Base-by-base conservation (phyloP, 2,113 vertebrate species). In the Bambusicola thoracicus region DNA sequence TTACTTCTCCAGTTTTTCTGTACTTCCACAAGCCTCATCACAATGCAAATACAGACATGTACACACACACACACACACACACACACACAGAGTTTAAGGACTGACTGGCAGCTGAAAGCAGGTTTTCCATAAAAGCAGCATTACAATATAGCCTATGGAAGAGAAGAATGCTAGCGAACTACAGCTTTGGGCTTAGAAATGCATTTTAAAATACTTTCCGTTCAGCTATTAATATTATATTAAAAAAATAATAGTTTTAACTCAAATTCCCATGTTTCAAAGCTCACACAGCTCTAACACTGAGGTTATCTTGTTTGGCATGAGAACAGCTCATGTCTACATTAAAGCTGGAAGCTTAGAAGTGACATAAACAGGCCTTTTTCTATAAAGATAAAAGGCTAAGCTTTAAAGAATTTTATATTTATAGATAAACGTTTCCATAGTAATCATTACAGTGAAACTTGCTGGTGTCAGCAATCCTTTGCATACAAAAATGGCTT, bases 371-470 rank as follows among this genome's bases (percentile, higher is more conserved):
- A 98, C 97, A 98, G 97, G 96, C 93, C 96, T 97, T 97, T 97
- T 97, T 96, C 97, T 97, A 93, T 97, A 97, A 97, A 98, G 97
- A 98, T 98, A 98, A 98, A 98, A 98, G 97, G 94, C 97, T 97
- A 95, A 97, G 97, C 97, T 98, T 97, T 98, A 98, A 98, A 98
- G 97, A 97, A 97, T 95, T 97, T 97, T 97, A 96, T 98, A 98
- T 98, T 98, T 98, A 98, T 97, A 98, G 97, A 98, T 98, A 98
- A 98, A 98, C 95, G 97, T 98, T 98, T 98, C 97, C 97, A 98
- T 97, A 97, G 97, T 97, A 98, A 98, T 98, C 96, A 97, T 95
- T 96, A 97, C 92, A 93, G 96, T 92, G 92, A 97, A 98, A 98
- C 95, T 97, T 97, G 97, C 97, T 98, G 70, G 96, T 97, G 97